A percentile compares a stretch with the other conserved stretches of the same genome.
phyloP scores from a whole-genome alignment of 2,113 vertebrate species.

The Strix uralensis region DNA sequence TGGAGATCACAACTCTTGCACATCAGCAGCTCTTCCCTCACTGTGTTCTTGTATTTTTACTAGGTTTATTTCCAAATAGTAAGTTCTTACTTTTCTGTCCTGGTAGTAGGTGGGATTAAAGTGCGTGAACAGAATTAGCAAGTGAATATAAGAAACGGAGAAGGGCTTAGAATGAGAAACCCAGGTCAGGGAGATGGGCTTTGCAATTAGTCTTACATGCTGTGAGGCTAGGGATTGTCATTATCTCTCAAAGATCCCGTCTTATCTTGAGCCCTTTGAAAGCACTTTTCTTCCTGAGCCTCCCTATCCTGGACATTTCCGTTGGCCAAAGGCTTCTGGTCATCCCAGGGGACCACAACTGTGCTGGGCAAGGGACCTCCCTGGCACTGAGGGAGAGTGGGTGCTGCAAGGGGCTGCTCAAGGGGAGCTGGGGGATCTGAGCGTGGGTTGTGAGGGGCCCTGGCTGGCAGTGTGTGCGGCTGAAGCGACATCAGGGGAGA shows the following conservation, averaged over 20 bases:
- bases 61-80: neutral
- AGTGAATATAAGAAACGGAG: constrained; percentile 3
- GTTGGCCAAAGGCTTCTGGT: neutral
- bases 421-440: neutral
- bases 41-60: neutral
- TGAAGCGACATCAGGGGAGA: neutral
- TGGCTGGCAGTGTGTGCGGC: fast-evolving
- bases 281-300: neutral
- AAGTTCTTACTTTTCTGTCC: neutral
- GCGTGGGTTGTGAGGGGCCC: fast-evolving
- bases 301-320: neutral
- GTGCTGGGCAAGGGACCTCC: neutral
- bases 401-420: neutral
- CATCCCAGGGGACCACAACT: neutral
- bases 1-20: neutral
- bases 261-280: neutral
- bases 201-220: constrained; percentile 58
- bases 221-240: neutral
- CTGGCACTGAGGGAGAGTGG: neutral
- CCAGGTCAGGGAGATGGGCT: neutral
- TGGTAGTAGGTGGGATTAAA: constrained; percentile 27
- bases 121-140: neutral
- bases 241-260: neutral
- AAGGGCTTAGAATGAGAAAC: constrained; percentile 3
- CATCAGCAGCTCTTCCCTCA: neutral